phyloP scores from a whole-genome alignment of 2,113 vertebrate species.

The Archocentrus centrarchus region DNA sequence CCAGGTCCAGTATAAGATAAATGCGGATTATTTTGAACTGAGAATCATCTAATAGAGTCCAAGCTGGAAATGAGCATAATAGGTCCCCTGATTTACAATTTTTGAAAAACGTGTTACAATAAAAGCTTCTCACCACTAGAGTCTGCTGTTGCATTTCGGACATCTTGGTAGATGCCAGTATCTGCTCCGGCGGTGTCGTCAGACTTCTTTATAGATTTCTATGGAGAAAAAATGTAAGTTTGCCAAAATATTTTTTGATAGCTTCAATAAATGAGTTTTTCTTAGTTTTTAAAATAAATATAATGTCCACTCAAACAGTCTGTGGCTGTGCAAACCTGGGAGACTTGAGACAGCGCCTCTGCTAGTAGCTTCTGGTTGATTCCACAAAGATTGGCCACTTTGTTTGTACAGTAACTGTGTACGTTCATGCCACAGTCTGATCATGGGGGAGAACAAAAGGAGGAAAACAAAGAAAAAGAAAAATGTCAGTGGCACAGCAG shows the following conservation, averaged over 20 bases:
- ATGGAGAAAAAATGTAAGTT: not conserved
- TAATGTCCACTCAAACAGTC: not conserved
- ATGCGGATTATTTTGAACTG: not conserved
- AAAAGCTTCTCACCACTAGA: slow-evolving; percentile 69
- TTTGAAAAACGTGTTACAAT: slow-evolving; percentile 9
- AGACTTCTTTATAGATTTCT: slow-evolving; percentile 85
- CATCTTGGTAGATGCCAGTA: slow-evolving; percentile 88
- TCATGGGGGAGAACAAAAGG: slow-evolving; percentile 9
- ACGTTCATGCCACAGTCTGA: slow-evolving; percentile 95
- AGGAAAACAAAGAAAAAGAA: not conserved
- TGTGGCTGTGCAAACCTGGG: slow-evolving; percentile 79
- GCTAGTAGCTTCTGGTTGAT: slow-evolving; percentile 98
- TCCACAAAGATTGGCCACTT: slow-evolving; percentile 97
- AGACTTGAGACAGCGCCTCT: slow-evolving; percentile 92
- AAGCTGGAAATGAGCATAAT: not conserved
- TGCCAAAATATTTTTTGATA: not conserved
- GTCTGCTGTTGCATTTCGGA: slow-evolving; percentile 56
- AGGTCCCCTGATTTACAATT: not conserved
- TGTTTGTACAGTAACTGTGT: slow-evolving; percentile 91
- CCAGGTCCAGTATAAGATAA: not conserved
- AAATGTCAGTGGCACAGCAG: not conserved
- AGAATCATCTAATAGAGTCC: not conserved
- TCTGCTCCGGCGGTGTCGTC: slow-evolving; percentile 83
- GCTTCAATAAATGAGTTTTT: not conserved
- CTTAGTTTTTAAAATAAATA: not conserved